Conservation (phyloP, 2,797 vertebrate species). For the Hapalemur alaotrensis region DNA sequence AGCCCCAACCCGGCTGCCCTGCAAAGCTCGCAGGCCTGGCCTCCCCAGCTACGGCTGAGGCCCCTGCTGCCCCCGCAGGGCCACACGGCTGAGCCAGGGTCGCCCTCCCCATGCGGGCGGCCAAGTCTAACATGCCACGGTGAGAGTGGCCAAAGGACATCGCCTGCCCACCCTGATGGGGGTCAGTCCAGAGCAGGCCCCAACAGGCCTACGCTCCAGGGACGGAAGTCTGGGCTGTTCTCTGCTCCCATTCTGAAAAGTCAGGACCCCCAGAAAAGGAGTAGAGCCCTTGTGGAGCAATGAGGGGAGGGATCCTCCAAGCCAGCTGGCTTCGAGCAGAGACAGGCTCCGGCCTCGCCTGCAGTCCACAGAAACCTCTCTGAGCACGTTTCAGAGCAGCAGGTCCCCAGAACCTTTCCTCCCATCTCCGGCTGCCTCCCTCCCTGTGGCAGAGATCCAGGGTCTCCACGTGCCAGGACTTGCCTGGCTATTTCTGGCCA, state of each 20-base stretch:
- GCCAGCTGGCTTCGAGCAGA: background rate
- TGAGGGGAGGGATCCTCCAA: background rate
- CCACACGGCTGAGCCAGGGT: background rate
- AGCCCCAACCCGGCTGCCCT: background rate
- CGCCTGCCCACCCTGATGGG: background rate
- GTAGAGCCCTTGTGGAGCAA: background rate
- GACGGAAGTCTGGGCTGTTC: background rate
- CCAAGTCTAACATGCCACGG: background rate
- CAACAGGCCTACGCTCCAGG: background rate
- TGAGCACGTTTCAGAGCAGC: background rate
- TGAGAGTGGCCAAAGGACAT: background rate
- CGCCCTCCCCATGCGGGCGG: fast-evolving
- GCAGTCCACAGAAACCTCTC: background rate
- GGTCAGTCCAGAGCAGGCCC: background rate
- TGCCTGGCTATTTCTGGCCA: background rate
- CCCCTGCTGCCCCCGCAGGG: fast-evolving
- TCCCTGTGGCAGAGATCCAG: background rate
- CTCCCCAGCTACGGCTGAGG: background rate
- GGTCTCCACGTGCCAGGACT: background rate
- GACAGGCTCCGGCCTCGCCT: background rate
- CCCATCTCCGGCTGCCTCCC: background rate
- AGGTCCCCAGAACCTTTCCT: background rate
- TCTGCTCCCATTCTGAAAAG: background rate
- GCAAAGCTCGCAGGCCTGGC: background rate
- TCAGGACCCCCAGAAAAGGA: background rate